Base-by-base conservation (phyloP, 2,888 invertebrate genomes). In the Clitarchus hookeri region DNA sequence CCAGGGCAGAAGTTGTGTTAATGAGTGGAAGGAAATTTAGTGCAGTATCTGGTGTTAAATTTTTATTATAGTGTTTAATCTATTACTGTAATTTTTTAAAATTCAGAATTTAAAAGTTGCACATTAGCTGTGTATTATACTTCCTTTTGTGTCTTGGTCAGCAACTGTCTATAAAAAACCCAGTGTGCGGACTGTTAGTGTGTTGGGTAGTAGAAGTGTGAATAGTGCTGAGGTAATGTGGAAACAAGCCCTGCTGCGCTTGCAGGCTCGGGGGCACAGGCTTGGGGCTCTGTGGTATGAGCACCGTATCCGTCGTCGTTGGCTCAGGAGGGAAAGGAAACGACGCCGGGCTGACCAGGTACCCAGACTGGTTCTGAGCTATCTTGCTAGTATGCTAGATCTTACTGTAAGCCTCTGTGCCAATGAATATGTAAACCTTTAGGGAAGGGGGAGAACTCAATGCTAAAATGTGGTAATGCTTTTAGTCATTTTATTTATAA, bases 311-410 rank as follows among this genome's bases (percentile, higher is more conserved):
- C 86, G 88, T 26, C 84, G 86, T 16, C 87, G 88, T 27, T 89
- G 88, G 87, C 83, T 88, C n/a, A 88, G 87, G 13, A 87, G 88
- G 53, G 88, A 89, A 85, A 86, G 86, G 25, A 78, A 83, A 27
- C 85, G 87, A 44, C 84, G 86, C 9, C 85, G 84, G 85, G 85
- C 85, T 44, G 88, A 88, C 19, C 83, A 86, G 86, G 88, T 87
- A 65, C 19, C 8, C 16, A 16, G 16, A 48, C 16, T 48, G 16
- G 36, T 36, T 36, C 2, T 36, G 36, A 36, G 36, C 36, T 36
- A 36, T 36, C 36, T 36, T 36, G 36, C 4, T 36, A 48, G 48
- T 48, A 48, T 11, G 48, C 2, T 36, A 36, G 36, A 36, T n/a
- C n/a, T 48, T 48, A 12, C 8, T 48, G 48, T 12, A 48, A 48